Evolutionary conservation across 2,888 invertebrate genomes (phyloP).

Genomic region (Alloscopus bannaensis): DNA sequence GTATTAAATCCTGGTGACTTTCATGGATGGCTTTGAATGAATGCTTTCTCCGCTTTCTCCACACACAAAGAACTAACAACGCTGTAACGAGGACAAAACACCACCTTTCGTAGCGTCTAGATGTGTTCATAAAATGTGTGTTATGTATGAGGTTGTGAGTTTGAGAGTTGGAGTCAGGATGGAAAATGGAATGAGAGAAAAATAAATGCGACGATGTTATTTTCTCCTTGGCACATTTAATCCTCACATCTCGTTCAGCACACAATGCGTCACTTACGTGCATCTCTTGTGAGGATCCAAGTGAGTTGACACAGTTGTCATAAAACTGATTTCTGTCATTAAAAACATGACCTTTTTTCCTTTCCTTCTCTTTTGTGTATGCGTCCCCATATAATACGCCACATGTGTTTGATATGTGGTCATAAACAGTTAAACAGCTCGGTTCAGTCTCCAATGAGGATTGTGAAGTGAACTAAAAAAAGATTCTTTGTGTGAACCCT

Average conservation of each 20-base stretch:
- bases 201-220: slow-evolving; percentile 16
- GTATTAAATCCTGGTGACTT: slow-evolving; percentile 57
- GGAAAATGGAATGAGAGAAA: slow-evolving; percentile 27
- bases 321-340: slow-evolving; percentile 52
- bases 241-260: slow-evolving; percentile 2
- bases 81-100: slow-evolving; percentile 34
- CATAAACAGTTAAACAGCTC: slow-evolving; percentile 31
- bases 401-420: slow-evolving; percentile 30
- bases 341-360: slow-evolving; percentile 44
- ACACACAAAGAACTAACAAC: slow-evolving; percentile 9
- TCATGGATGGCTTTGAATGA: slow-evolving; percentile 45
- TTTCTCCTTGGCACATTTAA: slow-evolving; percentile 32
- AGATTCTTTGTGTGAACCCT: background rate
- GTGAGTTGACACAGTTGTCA: slow-evolving; percentile 38
- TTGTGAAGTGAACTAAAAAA: background rate
- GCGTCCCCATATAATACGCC: slow-evolving; percentile 18
- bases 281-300: too few relatives aligned
- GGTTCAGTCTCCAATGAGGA: background rate
- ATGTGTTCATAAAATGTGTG: background rate
- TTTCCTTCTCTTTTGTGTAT: slow-evolving; percentile 4
- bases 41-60: slow-evolving; percentile 20
- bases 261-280: slow-evolving; percentile 32
- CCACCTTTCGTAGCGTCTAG: too few relatives aligned
- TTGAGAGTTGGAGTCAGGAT: slow-evolving; percentile 14
- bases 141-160: slow-evolving; percentile 6